Evolutionary conservation across 2,888 invertebrate species (phyloP).

Genomic region (Bombylius discolor): DNA sequence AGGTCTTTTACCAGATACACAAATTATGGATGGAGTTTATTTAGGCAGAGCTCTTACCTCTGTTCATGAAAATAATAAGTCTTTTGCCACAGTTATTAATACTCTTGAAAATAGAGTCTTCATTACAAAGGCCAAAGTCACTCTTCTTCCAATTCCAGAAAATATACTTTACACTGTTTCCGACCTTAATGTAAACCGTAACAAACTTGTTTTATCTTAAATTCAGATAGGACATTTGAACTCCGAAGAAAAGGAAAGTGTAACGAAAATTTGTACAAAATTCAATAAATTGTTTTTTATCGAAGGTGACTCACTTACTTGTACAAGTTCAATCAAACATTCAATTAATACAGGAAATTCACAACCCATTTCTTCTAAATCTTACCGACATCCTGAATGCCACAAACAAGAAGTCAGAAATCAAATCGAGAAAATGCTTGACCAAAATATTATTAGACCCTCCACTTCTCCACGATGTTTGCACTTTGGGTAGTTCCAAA

Average conservation of each 20-base stretch:
- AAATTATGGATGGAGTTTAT: not conserved
- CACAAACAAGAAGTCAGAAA: constrained; percentile 6
- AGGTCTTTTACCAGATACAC: not conserved
- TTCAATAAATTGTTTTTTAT: constrained; percentile 7
- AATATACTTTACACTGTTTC: not conserved
- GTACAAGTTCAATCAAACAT: constrained; percentile 4
- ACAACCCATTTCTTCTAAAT: constrained; percentile 1
- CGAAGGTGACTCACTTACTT: constrained; percentile 3
- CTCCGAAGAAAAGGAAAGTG: constrained; percentile 12
- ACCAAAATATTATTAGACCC: constrained; percentile 1
- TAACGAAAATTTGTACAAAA: constrained; percentile 2
- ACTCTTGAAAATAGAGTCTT: not conserved
- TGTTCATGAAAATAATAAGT: not conserved
- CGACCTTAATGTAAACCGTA: not conserved
- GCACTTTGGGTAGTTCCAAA: constrained; percentile 15
- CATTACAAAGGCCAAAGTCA: not conserved
- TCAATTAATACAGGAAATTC: constrained; percentile 2
- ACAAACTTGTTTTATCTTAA: not conserved
- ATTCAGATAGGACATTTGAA: constrained; percentile 16
- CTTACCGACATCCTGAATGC: constrained; percentile 7
- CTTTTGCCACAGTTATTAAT: not conserved
- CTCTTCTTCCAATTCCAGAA: not conserved
- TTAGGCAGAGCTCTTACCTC: not conserved
- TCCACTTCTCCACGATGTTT: constrained; percentile 7
- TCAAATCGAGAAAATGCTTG: not conserved